Evolutionary conservation across 1,140 invertebrate species (phyloP).

Genomic region (Druon quercuslanigerum): DNA sequence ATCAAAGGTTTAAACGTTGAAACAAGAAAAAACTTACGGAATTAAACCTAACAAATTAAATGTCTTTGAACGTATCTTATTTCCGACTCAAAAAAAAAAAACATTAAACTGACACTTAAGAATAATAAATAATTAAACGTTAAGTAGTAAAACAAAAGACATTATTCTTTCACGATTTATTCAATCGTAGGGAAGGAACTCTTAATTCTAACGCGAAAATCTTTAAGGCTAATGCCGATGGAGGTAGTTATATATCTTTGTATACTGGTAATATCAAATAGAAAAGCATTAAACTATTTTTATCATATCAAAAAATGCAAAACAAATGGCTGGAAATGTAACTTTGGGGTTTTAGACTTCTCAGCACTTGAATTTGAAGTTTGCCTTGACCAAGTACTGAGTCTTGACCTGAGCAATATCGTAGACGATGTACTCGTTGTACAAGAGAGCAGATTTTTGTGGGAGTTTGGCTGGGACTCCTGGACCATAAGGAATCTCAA

Average conservation of each 20-base stretch:
- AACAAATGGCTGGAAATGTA: background rate
- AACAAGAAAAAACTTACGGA: no score
- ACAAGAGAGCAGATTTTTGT: slow-evolving; percentile 79
- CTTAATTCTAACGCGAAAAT: no score
- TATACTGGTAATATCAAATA: background rate
- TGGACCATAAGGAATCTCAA: slow-evolving; percentile 87
- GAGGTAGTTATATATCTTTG: slow-evolving; percentile 22
- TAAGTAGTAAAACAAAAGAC: no score
- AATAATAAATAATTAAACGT: no score
- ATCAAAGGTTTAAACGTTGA: no score
- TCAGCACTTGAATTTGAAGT: slow-evolving; percentile 84
- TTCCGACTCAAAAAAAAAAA: background rate
- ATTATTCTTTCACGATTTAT: no score
- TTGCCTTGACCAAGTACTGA: slow-evolving; percentile 86
- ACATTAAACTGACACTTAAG: background rate
- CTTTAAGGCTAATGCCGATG: no score
- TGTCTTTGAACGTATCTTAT: no score
- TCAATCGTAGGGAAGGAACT: no score
- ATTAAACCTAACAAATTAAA: no score
- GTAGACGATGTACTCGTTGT: slow-evolving; percentile 96
- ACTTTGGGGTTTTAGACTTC: background rate
- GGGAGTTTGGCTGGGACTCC: slow-evolving; percentile 65
- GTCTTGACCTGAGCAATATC: slow-evolving; percentile 92
- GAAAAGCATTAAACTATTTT: background rate
- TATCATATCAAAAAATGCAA: background rate